Evolutionary conservation across 2,113 vertebrate species (phyloP).

Genomic region (Pluvialis apricaria): DNA sequence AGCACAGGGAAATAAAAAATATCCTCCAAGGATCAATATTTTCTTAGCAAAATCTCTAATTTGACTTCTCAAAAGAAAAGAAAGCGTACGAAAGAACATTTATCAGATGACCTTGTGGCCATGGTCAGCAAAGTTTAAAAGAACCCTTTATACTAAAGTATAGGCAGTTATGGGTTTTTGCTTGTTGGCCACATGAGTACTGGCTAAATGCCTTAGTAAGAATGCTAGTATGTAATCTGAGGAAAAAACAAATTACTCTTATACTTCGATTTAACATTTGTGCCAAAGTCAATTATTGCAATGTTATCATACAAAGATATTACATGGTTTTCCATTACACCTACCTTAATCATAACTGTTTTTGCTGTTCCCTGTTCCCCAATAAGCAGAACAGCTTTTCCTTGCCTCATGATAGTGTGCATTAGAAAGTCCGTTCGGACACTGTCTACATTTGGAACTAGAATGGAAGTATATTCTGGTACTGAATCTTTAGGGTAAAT

Average conservation of each 20-base stretch:
- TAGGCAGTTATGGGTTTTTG: accelerated
- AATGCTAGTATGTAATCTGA: not conserved
- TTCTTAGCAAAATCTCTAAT: not conserved
- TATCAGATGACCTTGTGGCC: not conserved
- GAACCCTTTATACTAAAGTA: not conserved
- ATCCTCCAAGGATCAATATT: not conserved
- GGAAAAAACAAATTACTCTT: not conserved
- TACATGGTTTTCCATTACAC: not conserved
- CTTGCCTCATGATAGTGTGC: conserved; percentile 79
- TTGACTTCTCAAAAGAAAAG: not conserved
- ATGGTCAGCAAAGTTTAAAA: not conserved
- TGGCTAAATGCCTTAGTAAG: not conserved
- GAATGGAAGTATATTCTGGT: conserved; percentile 81
- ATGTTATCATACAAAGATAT: not conserved
- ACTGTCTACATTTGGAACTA: conserved; percentile 86
- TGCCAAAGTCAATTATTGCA: not conserved
- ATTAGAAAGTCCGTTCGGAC: conserved; percentile 80
- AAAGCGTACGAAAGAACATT: not conserved
- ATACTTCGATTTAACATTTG: not conserved
- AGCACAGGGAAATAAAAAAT: not conserved
- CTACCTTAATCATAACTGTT: conserved; percentile 85
- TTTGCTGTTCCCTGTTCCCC: conserved; percentile 87
- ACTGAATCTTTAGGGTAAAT: conserved; percentile 78
- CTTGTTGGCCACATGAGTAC: not conserved
- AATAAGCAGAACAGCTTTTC: conserved; percentile 81